A percentile compares a stretch with the other conserved stretches of the same genome.
Evolutionary conservation across 2,888 invertebrate genomes (phyloP).

Genomic region (Thecocarcelia acutangulata): DNA sequence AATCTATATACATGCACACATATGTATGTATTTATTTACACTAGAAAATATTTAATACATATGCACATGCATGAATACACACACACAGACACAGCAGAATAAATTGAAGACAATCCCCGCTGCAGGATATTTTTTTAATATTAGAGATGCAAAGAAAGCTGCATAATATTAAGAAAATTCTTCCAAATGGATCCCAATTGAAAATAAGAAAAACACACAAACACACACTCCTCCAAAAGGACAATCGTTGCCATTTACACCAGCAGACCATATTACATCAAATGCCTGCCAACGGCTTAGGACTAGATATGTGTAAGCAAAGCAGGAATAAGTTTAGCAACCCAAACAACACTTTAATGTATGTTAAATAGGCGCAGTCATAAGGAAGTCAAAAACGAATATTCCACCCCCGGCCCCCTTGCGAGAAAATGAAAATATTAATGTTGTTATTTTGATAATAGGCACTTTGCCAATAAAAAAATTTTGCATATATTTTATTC

Average conservation of each 20-base stretch:
- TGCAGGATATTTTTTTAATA: slow-evolving; percentile 65
- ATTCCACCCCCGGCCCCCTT: too few relatives aligned
- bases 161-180: slow-evolving; percentile 37
- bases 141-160: slow-evolving; percentile 49
- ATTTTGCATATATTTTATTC: too few relatives aligned
- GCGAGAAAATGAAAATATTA: too few relatives aligned
- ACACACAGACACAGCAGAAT: neutral
- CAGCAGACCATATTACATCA: slow-evolving; percentile 17
- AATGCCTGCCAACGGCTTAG: slow-evolving; percentile 62
- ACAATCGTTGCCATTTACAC: slow-evolving; percentile 57
- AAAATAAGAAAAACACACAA: slow-evolving; percentile 54
- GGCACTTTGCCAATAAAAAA: too few relatives aligned
- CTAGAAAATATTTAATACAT: slow-evolving; percentile 26
- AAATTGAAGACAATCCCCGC: slow-evolving; percentile 67
- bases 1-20: too few relatives aligned
- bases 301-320: neutral
- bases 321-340: slow-evolving; percentile 19
- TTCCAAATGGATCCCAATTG: slow-evolving; percentile 60
- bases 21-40: slow-evolving; percentile 61
- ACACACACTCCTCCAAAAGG: slow-evolving; percentile 12
- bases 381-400: too few relatives aligned
- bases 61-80: neutral
- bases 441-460: too few relatives aligned
- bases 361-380: too few relatives aligned
- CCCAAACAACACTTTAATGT: neutral